Base-by-base conservation (phyloP, 2,113 vertebrate species). In the Notarius lentiginosus region DNA sequence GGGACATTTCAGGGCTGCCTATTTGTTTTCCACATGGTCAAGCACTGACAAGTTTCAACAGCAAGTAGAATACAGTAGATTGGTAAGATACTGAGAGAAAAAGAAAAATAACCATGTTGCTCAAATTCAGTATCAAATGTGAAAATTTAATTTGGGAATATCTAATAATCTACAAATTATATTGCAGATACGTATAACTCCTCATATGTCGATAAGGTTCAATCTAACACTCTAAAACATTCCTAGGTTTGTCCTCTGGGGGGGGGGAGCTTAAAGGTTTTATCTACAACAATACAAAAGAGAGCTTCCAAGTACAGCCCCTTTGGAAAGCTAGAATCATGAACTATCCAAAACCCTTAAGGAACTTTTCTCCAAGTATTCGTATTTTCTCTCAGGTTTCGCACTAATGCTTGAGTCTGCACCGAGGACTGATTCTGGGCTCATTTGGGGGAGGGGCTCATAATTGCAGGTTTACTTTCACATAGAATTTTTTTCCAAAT, bases 1-100 rank as follows among this genome's bases (percentile, higher is more conserved):
- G 79, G 77, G 51, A 72, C 22, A 72, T 68, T 61, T 68, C 55
- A 61, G 12, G 12, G 55, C 65, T 60, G 41, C 20, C 61, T 80
- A 53, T 86, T 88, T 79, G 81, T 73, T 84, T 86, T 84, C 79
- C 76, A 84, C 85, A 87, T 86, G 89, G 75, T 66, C 22, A 82
- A 68, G 77, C 82, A 84, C 14, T 84, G 73, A 86, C 66, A 86
- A 84, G 75, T 66, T 75, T 86, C 51, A 63, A 76, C 58, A 61
- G 79, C 85, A 81, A 51, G 41, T 61, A 55, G 65, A 63, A 83
- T 15, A n/a, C n/a, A n/a, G n/a, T n/a, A 83, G 61, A 76, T 49
- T 79, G 51, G 41, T 49, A 11, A 20, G 41, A 75, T 49, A 22
- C 17, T 47, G 17, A 41, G 14, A 56, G 12, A 17, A 68, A 27